Evolutionary conservation across 2,797 vertebrate genomes (phyloP).

Genomic region (Caiman crocodilus): DNA sequence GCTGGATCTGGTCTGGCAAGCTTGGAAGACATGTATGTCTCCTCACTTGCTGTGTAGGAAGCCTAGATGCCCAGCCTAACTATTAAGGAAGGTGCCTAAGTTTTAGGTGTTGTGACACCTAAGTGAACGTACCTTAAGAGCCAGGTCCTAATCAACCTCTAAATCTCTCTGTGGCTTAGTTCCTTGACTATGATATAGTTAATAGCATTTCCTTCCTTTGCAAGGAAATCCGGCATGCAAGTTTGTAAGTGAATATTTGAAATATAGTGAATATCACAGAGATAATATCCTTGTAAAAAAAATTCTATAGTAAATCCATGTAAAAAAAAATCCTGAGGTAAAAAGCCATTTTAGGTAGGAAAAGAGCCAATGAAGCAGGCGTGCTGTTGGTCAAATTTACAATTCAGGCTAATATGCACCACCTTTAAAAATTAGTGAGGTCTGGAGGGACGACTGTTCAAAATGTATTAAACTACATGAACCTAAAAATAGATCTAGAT

Average conservation of each 20-base stretch:
- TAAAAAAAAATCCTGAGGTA: background rate
- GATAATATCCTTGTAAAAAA: no score
- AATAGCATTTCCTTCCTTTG: background rate
- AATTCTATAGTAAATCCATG: no score
- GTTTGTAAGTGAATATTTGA: background rate
- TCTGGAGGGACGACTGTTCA: background rate
- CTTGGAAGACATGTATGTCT: no score
- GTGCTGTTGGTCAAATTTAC: background rate
- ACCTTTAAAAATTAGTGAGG: background rate
- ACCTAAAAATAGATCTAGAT: background rate
- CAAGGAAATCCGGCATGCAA: background rate
- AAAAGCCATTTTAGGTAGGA: background rate
- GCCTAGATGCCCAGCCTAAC: no score
- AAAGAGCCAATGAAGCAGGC: background rate
- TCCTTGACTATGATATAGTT: background rate
- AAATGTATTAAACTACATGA: background rate
- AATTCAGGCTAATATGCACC: background rate
- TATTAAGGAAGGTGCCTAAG: no score
- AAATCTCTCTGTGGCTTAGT: background rate
- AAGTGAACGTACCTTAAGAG: no score
- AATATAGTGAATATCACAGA: background rate
- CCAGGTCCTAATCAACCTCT: no score
- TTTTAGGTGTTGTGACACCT: no score
- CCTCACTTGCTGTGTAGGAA: no score
- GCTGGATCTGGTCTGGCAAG: no score